These are phyloP conservation scores for Coelopa pilipes DNA, from an alignment of 2,888 invertebrate genomes.

Conservation along the genomic window DNA sequence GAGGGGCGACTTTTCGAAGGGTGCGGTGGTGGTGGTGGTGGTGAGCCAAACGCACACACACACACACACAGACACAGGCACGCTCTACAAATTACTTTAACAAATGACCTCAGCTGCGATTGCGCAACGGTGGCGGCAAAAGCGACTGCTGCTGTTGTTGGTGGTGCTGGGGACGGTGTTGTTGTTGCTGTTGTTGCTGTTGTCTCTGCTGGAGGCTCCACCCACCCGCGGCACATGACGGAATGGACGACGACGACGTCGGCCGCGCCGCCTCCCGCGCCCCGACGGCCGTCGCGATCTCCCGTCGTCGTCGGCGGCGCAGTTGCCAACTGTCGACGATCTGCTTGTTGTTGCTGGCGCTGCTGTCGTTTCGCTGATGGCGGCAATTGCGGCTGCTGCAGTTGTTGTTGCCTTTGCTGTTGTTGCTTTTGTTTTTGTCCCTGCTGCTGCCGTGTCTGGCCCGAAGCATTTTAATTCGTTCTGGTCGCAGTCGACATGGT, in stretches of 20 bases:
- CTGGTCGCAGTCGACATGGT: constrained; percentile 40
- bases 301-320: no score
- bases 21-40: neutral
- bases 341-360: neutral
- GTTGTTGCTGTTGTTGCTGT: no score
- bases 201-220: no score
- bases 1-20: neutral
- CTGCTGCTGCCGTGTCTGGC: no score
- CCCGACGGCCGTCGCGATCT: no score
- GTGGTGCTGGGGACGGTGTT: constrained; percentile 24
- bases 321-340: no score
- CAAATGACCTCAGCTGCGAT: constrained; percentile 63
- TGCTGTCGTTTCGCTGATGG: constrained; percentile 45
- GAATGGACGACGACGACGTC: no score
- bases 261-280: no score
- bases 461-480: constrained; percentile 38
- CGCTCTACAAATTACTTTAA: constrained; percentile 56
- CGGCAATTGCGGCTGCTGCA: neutral
- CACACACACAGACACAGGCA: neutral
- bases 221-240: no score
- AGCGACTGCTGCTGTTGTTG: neutral
- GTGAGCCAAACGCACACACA: neutral
- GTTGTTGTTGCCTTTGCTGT: no score
- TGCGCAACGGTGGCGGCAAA: constrained; percentile 52
- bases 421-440: no score